These are phyloP conservation scores for Morpho deidamia DNA, from an alignment of 2,888 invertebrate genomes.

Conservation along the genomic window DNA sequence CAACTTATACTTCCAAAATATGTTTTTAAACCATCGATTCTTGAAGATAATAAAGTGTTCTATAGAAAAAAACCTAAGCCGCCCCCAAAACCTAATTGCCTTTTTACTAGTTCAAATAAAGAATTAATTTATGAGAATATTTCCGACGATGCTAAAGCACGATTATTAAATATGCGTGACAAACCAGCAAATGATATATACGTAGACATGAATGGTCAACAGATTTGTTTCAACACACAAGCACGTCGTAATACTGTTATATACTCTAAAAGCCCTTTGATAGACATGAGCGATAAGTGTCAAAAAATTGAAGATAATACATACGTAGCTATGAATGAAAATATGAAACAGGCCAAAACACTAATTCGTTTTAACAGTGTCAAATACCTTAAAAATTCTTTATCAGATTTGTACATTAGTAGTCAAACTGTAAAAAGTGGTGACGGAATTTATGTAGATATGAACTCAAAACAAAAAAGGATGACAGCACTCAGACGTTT, in stretches of 20 bases:
- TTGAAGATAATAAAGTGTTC: not conserved
- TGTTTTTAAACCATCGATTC: no score
- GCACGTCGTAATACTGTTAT: no score
- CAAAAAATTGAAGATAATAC: not conserved
- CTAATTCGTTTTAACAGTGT: not conserved
- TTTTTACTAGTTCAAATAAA: not conserved
- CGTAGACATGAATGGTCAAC: not conserved
- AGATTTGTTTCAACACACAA: no score
- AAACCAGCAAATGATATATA: not conserved
- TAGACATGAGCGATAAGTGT: no score
- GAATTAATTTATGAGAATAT: constrained; percentile 29
- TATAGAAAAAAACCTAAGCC: constrained; percentile 23
- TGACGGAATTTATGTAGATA: not conserved
- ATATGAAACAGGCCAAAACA: not conserved
- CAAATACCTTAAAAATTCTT: constrained; percentile 1
- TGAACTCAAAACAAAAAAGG: not conserved
- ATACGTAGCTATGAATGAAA: not conserved
- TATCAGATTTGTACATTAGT: not conserved
- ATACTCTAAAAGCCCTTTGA: no score
- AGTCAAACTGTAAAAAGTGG: no score
- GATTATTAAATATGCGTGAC: constrained; percentile 13
- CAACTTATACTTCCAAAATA: not conserved
- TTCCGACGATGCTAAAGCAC: constrained; percentile 42
- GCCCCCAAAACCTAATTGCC: constrained; percentile 13
- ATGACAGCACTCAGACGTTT: no score